phyloP scores from a whole-genome alignment of 2,797 vertebrate genomes.

The Mergus octosetaceus region DNA sequence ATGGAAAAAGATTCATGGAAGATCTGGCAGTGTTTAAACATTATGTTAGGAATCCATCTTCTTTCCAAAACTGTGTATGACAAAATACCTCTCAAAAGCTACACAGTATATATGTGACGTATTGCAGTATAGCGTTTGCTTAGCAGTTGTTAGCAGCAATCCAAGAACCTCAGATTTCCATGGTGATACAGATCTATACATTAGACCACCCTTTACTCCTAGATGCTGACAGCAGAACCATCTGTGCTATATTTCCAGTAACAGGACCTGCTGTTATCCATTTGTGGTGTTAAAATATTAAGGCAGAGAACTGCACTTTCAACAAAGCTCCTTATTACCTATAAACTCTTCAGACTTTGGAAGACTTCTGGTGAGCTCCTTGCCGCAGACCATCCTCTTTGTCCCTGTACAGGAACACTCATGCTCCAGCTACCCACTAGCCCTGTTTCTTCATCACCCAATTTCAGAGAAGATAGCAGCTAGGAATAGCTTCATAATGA shows the following conservation, averaged over 20 bases:
- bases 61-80: background rate
- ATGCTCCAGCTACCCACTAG: background rate
- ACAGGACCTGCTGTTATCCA: background rate
- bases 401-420: rapidly evolving
- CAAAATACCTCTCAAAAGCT: background rate
- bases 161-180: background rate
- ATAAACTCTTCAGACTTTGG: background rate
- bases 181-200: background rate
- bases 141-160: background rate
- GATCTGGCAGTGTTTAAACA: background rate
- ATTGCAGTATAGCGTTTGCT: background rate
- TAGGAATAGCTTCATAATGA: background rate
- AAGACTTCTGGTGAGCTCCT: background rate
- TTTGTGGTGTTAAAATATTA: background rate
- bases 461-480: background rate
- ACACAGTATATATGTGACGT: background rate
- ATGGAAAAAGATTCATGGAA: background rate
- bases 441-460: background rate
- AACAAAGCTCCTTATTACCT: background rate
- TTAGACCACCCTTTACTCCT: background rate
- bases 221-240: background rate
- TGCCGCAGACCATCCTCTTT: background rate
- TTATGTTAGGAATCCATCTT: background rate
- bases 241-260: background rate
- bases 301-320: background rate